Evolutionary conservation across 2,888 invertebrate genomes (phyloP).

Genomic region (Tetragnatha montana): DNA sequence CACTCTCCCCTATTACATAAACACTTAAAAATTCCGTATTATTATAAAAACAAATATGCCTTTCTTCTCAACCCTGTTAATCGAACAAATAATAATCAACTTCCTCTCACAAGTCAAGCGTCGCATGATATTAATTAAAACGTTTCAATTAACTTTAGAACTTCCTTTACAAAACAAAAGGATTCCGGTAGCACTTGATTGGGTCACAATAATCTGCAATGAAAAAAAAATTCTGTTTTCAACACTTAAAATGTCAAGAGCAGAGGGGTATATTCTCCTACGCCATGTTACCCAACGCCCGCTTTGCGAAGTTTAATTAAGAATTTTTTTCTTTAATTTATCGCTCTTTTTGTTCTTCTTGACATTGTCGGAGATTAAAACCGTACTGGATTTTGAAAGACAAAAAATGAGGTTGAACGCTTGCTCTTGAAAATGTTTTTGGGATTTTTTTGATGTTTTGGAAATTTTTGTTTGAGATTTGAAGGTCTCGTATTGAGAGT

Average conservation of each 20-base stretch:
- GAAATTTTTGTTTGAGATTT: too few species aligned
- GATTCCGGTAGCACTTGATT: not conserved
- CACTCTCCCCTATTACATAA: too few species aligned
- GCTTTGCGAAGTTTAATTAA: not conserved
- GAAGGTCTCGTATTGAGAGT: too few species aligned
- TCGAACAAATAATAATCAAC: not conserved
- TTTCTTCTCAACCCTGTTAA: not conserved
- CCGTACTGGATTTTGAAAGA: not conserved
- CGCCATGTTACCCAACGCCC: not conserved
- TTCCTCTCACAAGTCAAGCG: not conserved
- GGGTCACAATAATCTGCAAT: not conserved
- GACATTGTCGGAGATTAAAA: not conserved
- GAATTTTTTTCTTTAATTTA: not conserved
- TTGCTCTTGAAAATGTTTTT: too few species aligned
- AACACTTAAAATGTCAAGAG: slow-evolving; percentile 22
- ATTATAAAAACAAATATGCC: not conserved
- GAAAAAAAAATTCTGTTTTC: not conserved
- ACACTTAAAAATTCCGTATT: too few species aligned
- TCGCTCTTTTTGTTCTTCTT: not conserved
- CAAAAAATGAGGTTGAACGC: too few species aligned
- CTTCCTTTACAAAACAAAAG: not conserved
- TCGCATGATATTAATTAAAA: not conserved
- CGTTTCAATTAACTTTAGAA: not conserved
- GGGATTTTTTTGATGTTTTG: too few species aligned
- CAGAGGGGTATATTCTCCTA: not conserved